Conservation (phyloP, 2,888 invertebrate species). For the Hedya salicella region DNA sequence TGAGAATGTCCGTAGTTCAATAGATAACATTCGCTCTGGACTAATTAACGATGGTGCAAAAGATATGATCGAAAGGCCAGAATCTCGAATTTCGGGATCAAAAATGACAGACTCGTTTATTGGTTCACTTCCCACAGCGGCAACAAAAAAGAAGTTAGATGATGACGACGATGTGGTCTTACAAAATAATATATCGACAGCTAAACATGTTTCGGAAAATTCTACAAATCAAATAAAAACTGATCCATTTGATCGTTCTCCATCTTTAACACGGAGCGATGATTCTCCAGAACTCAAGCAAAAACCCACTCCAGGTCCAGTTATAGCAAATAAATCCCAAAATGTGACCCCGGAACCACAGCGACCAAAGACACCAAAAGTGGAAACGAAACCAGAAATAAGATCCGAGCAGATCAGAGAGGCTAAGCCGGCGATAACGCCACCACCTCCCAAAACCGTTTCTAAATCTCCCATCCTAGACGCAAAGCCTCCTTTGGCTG, state of each 20-base stretch:
- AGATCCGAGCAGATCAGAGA: slow-evolving; percentile 56
- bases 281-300: slow-evolving; percentile 78
- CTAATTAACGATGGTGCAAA: slow-evolving; percentile 62
- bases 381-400: slow-evolving; percentile 60
- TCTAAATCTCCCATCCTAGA: slow-evolving; percentile 68
- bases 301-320: slow-evolving; percentile 58
- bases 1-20: slow-evolving; percentile 74
- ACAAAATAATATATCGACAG: slow-evolving; percentile 62
- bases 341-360: slow-evolving; percentile 66
- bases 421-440: slow-evolving; percentile 53
- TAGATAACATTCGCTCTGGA: slow-evolving; percentile 75
- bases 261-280: slow-evolving; percentile 79
- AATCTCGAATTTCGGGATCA: slow-evolving; percentile 76
- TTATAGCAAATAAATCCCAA: slow-evolving; percentile 61
- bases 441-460: slow-evolving; percentile 62
- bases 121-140: slow-evolving; percentile 69
- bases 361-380: slow-evolving; percentile 74
- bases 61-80: slow-evolving; percentile 71
- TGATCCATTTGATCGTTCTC: slow-evolving; percentile 76
- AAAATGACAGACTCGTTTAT: slow-evolving; percentile 82
- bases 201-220: slow-evolving; percentile 57
- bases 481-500: slow-evolving; percentile 60
- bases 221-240: slow-evolving; percentile 61
- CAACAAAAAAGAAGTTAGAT: slow-evolving; percentile 69
- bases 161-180: slow-evolving; percentile 78